Base-by-base conservation (phyloP, 2,888 invertebrate genomes). In the Ophion slaviceki region DNA sequence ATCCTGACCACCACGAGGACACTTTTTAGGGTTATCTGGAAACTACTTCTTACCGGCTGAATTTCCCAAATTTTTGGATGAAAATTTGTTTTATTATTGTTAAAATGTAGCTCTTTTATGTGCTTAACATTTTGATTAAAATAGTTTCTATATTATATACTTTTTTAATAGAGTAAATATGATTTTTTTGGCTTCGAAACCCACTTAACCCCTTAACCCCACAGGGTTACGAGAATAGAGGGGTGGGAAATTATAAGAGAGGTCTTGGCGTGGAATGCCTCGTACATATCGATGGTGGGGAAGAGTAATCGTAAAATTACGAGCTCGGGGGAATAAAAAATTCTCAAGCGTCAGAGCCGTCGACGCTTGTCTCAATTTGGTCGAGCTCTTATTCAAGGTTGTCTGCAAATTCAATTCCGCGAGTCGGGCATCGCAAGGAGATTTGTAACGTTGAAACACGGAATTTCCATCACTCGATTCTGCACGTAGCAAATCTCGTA, bases 381-480 rank as follows among this genome's bases (percentile, higher is more conserved):
- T 40, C 67, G 7, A 28, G 45, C 45, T 24, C 24, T 28, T n/a
- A 70, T 61, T 24, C 53, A 45, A 20, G 10, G 17, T 45, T 28
- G 61, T 47, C 59, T 70, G 59, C 14, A 45, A 79, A 70, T 64
- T 61, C 53, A 45, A 78, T 67, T 79, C 40, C 61, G 53, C 71
- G 57, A 24, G 61, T 79, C 71, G 59, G 24, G 32, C 45, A n/a
- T 62, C 62, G 71, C 24, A 64, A 78, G 32, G 53, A 78, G 68
- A 79, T 79, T 71, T 79, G 62, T 62, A 71, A 47, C 64, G 20
- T 70, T 36, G 79, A 47, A 62, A 62, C 71, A 24, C 47, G 61
- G 47, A 62, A 79, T 71, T 79, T 64, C 32, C 53, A 79, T 68
- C 68, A 77, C 61, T 79, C 40, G 36, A 74, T 74, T 45, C 24